Evolutionary conservation across 2,888 invertebrate species (phyloP).

Genomic region (Orthonychiurus folsomi): DNA sequence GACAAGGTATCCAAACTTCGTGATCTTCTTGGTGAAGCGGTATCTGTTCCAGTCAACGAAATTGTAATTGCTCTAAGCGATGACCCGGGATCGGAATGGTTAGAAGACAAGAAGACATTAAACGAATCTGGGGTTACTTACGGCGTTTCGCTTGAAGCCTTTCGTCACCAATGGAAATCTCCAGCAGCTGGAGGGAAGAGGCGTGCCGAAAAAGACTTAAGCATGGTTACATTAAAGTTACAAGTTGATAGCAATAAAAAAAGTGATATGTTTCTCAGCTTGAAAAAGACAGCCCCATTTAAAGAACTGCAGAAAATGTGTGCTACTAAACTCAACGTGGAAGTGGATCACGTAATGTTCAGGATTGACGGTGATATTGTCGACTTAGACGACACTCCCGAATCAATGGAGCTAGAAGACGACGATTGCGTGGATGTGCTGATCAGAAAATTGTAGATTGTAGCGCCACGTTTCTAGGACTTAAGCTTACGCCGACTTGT

Average conservation of each 20-base stretch:
- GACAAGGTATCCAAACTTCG: not conserved
- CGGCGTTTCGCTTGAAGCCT: not conserved
- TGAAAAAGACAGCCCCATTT: not conserved
- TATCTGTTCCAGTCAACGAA: not conserved
- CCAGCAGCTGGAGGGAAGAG: not conserved
- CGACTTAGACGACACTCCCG: constrained; percentile 7
- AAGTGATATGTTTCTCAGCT: not conserved
- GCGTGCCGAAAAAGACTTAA: not conserved
- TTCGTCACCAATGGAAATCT: no score
- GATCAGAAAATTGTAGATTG: not conserved
- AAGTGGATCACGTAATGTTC: not conserved
- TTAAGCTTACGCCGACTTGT: no score
- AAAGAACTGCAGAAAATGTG: not conserved
- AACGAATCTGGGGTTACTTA: not conserved
- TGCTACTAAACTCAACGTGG: constrained; percentile 2
- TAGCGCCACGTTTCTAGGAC: no score
- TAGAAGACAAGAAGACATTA: not conserved
- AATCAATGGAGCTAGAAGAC: constrained; percentile 3
- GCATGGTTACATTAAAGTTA: not conserved
- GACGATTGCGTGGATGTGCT: constrained; percentile 9
- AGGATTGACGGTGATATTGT: constrained; percentile 10
- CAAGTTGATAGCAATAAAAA: not conserved
- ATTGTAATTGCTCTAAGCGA: not conserved
- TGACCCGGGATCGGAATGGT: not conserved
- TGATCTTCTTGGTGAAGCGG: not conserved